A percentile compares a stretch with the other conserved stretches of the same genome.
Evolutionary conservation across 1,140 invertebrate species (phyloP).

Genomic region (Pectinophora gossypiella): DNA sequence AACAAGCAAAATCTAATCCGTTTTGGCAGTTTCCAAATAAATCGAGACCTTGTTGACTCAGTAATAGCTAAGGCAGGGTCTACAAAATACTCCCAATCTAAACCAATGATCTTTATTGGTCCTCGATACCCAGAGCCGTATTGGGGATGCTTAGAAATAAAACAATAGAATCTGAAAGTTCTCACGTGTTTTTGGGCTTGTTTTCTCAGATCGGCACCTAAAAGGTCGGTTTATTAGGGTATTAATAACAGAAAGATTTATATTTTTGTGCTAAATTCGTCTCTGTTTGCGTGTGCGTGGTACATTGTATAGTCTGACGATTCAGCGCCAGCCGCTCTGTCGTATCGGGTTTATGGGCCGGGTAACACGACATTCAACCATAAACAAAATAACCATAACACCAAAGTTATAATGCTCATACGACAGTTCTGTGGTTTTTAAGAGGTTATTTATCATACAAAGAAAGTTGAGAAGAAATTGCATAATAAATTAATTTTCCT

Average conservation of each 20-base stretch:
- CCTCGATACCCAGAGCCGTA: background rate
- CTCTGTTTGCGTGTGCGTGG: background rate
- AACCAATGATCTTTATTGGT: constrained; percentile 3
- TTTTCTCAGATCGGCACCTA: too few species aligned
- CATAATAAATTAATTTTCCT: too few species aligned
- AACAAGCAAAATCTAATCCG: too few species aligned
- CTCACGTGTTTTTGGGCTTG: too few species aligned
- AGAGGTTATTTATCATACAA: too few species aligned
- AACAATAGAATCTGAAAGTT: too few species aligned
- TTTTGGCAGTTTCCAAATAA: background rate
- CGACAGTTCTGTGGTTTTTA: too few species aligned
- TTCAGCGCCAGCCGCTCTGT: background rate
- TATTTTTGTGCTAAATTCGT: too few species aligned
- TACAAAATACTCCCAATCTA: background rate
- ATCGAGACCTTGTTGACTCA: background rate
- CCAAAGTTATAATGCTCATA: background rate
- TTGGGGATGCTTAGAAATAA: background rate
- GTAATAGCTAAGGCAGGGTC: background rate
- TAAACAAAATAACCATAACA: background rate
- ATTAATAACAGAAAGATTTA: too few species aligned
- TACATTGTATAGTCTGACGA: background rate
- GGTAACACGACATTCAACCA: constrained; percentile 1
- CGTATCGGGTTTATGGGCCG: background rate
- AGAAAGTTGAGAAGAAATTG: too few species aligned
- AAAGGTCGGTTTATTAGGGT: too few species aligned